These are phyloP conservation scores for Bostrychus sinensis DNA, from an alignment of 2,113 vertebrate genomes.

Conservation along the genomic window DNA sequence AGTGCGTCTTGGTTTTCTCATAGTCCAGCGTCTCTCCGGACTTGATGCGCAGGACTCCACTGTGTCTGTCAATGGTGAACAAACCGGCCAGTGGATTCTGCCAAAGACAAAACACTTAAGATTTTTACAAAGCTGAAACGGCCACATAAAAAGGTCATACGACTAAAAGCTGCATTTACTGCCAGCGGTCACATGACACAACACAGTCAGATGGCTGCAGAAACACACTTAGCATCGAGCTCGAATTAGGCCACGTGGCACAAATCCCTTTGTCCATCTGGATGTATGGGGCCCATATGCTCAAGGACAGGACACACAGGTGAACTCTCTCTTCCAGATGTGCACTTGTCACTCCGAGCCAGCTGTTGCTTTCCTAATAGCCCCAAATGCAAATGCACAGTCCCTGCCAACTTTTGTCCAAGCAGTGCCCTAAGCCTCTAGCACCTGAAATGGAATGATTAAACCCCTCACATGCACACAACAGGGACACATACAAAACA, in stretches of 20 bases:
- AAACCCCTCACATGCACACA: constrained; percentile 52
- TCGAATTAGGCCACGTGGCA: constrained; percentile 39
- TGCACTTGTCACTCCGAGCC: constrained; percentile 42
- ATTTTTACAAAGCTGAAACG: constrained; percentile 28
- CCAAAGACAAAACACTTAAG: constrained; percentile 29
- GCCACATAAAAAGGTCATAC: constrained; percentile 18
- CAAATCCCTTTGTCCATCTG: constrained; percentile 46
- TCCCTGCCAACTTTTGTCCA: constrained; percentile 30
- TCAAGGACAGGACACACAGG: constrained; percentile 40
- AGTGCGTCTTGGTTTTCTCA: constrained; percentile 88
- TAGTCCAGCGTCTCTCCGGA: constrained; percentile 85
- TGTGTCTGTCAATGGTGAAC: constrained; percentile 90
- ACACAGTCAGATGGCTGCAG: constrained; percentile 34
- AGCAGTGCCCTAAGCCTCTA: constrained; percentile 62
- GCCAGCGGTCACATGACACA: constrained; percentile 37
- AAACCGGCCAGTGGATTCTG: constrained; percentile 81
- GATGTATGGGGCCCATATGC: constrained; percentile 50
- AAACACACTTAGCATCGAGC: constrained; percentile 16
- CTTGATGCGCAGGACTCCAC: constrained; percentile 89
- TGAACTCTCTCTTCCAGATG: constrained; percentile 59
- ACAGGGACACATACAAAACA: constrained; percentile 4
- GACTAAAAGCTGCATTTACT: constrained; percentile 34
- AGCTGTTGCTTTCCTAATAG: constrained; percentile 61
- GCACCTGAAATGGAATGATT: constrained; percentile 73
- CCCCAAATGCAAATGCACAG: constrained; percentile 61